These are phyloP conservation scores for Mirza zaza DNA, from an alignment of 2,113 vertebrate genomes.

Conservation along the genomic window DNA sequence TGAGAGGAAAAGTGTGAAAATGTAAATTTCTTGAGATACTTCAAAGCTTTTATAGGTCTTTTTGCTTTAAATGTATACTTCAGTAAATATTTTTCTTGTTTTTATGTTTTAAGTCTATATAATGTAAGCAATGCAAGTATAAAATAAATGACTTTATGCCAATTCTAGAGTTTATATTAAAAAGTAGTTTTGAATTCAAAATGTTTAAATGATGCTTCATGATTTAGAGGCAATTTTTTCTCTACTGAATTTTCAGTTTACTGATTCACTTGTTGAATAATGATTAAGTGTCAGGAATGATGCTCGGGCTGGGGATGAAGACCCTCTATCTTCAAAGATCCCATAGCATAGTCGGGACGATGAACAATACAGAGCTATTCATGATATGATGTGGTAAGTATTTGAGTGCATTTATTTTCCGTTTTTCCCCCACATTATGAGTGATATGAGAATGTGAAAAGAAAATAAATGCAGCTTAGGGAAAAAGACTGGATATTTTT, in stretches of 20 bases:
- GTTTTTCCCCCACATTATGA: neutral
- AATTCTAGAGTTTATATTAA: neutral
- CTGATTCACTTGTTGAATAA: neutral
- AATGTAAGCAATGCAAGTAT: neutral
- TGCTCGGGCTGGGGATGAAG: neutral
- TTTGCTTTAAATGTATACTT: neutral
- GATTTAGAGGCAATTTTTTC: neutral
- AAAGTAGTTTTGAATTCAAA: slow-evolving; percentile 30
- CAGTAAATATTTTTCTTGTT: neutral
- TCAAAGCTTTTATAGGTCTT: neutral
- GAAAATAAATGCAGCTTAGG: neutral
- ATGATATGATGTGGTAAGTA: neutral
- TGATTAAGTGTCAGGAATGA: neutral
- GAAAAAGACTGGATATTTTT: neutral
- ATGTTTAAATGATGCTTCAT: neutral
- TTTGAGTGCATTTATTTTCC: neutral
- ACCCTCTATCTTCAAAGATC: neutral
- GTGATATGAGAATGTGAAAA: neutral
- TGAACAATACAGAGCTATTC: neutral
- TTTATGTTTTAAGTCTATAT: neutral
- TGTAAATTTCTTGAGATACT: neutral
- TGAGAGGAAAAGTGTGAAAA: neutral
- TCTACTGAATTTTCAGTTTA: neutral
- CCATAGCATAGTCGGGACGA: neutral
- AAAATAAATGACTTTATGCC: neutral